Evolutionary conservation across 2,113 vertebrate species (phyloP).

Genomic region (Acrocephalus kingi): DNA sequence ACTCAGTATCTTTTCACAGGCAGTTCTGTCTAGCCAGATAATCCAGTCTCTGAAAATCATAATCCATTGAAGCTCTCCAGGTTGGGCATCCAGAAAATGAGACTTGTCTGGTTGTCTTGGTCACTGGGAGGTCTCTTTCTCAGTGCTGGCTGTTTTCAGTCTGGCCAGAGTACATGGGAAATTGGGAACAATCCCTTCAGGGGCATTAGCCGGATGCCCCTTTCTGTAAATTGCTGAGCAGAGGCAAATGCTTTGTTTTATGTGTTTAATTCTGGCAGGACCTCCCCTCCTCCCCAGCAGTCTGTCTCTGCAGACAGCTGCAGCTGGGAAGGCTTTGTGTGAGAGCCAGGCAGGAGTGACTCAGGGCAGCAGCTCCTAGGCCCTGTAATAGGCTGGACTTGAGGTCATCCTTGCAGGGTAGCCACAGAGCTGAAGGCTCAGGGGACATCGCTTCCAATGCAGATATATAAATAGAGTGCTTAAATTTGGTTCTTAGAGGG

Average conservation of each 20-base stretch:
- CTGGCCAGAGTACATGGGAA: background rate
- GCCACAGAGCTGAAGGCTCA: background rate
- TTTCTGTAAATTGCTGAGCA: background rate
- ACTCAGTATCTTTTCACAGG: background rate
- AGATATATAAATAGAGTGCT: background rate
- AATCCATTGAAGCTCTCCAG: background rate
- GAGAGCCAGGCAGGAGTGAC: background rate
- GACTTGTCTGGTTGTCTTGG: background rate
- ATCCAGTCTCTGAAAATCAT: background rate
- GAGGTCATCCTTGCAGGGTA: background rate
- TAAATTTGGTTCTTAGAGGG: background rate
- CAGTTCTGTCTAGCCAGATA: background rate
- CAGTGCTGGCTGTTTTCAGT: background rate
- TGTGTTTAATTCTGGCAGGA: background rate
- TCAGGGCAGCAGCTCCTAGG: background rate
- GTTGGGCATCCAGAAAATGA: background rate
- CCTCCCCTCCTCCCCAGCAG: background rate
- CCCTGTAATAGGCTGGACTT: background rate
- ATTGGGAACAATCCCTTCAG: background rate
- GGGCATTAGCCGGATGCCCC: background rate
- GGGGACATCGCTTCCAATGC: background rate
- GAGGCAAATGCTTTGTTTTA: background rate
- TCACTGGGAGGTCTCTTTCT: background rate
- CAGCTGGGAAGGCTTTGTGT: background rate
- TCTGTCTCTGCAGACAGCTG: background rate